Percentiles rank a stretch among this genome's conserved stretches.
Evolutionary conservation across 2,113 vertebrate species (phyloP).

Genomic region (Astur gentilis): DNA sequence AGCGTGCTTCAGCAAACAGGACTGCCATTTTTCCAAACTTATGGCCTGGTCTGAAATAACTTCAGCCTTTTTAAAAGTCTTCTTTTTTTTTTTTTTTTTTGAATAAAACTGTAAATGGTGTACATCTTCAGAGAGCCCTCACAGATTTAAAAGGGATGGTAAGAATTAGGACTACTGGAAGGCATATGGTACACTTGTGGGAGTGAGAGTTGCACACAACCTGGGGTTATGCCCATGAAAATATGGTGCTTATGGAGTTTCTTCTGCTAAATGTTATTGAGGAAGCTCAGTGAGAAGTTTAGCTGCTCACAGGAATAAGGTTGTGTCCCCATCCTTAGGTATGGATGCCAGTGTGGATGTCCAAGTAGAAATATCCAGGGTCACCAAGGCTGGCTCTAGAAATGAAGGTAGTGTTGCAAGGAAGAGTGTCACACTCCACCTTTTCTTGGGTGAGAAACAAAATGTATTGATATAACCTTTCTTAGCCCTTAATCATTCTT

Average conservation of each 20-base stretch:
- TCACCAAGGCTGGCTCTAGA: background rate
- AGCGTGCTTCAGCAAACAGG: background rate
- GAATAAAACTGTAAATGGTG: background rate
- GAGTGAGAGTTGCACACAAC: background rate
- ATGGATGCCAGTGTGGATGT: background rate
- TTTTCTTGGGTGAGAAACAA: background rate
- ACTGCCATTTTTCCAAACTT: background rate
- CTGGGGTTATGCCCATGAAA: background rate
- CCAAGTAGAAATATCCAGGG: background rate
- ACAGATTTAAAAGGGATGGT: background rate
- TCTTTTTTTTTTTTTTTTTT: background rate
- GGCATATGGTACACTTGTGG: background rate
- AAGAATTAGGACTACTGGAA: background rate
- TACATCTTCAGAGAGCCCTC: background rate
- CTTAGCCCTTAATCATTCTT: background rate
- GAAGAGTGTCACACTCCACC: background rate
- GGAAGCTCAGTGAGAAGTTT: background rate
- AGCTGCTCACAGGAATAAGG: background rate
- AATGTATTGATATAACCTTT: background rate
- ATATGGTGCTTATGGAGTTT: rapidly evolving
- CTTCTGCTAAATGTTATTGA: background rate
- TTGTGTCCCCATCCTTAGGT: background rate
- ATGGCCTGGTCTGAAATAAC: background rate
- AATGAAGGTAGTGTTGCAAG: background rate
- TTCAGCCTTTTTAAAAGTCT: background rate